Evolutionary conservation across 2,888 invertebrate species (phyloP).

Genomic region (Mimumesa dahlbomi): DNA sequence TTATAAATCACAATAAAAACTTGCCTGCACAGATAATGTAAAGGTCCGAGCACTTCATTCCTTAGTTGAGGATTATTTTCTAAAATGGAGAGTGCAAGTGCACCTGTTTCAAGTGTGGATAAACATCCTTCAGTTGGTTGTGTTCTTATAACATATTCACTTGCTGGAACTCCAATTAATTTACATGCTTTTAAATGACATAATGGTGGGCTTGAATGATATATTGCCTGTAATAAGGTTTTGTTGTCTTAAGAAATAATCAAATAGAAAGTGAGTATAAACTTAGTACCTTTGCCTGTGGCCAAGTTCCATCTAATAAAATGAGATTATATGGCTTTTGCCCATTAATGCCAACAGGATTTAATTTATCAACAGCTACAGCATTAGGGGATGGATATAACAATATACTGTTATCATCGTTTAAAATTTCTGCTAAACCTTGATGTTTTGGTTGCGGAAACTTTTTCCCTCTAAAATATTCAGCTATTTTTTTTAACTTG

Average conservation of each 20-base stretch:
- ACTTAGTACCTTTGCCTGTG: conserved; percentile 92
- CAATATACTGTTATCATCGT: conserved; percentile 86
- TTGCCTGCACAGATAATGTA: conserved; percentile 89
- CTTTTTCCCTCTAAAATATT: conserved; percentile 89
- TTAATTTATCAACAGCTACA: conserved; percentile 84
- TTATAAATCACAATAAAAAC: conserved; percentile 10
- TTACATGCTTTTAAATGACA: conserved; percentile 91
- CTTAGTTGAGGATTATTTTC: conserved; percentile 87
- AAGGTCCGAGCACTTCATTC: conserved; percentile 87
- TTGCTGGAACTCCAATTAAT: conserved; percentile 86
- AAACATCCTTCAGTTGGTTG: conserved; percentile 96
- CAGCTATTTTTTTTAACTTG: neutral
- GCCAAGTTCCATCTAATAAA: conserved; percentile 97
- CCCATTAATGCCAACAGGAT: conserved; percentile 78
- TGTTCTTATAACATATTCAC: conserved; percentile 95
- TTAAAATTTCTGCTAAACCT: conserved; percentile 85
- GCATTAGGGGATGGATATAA: conserved; percentile 91
- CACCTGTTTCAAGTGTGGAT: conserved; percentile 94
- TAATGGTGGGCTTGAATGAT: conserved; percentile 89
- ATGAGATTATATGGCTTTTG: conserved; percentile 87
- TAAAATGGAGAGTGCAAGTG: conserved; percentile 88
- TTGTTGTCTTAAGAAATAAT: neutral
- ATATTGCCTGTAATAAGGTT: conserved; percentile 85
- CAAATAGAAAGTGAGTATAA: too few relatives aligned
- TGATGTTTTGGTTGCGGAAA: conserved; percentile 87